A percentile compares a stretch with the other conserved stretches of the same genome.
Conservation (phyloP, 2,888 invertebrate genomes). For the Odontocerum albicorne region DNA sequence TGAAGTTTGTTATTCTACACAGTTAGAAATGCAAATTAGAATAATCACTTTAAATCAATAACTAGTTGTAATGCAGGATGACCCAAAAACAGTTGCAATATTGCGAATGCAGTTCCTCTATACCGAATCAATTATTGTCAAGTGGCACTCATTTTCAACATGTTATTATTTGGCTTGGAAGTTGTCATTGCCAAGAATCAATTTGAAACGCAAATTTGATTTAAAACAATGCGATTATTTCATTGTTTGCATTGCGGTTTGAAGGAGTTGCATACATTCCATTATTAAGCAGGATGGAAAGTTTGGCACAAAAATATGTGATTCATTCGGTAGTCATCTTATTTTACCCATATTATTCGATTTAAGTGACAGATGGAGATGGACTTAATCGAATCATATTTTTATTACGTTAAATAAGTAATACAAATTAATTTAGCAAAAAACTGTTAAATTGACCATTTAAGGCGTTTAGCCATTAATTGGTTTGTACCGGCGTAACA, state of each 20-base stretch:
- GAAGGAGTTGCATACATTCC: constrained; percentile 2
- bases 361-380: too few species aligned
- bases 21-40: too few species aligned
- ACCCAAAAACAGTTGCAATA: constrained; percentile 4
- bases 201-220: constrained; percentile 7
- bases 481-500: too few species aligned
- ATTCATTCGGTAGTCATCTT: background rate
- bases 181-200: background rate
- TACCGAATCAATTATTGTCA: background rate
- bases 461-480: too few species aligned
- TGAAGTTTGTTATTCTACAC: too few species aligned
- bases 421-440: too few species aligned
- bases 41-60: too few species aligned
- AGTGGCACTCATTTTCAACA: background rate
- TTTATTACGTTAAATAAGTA: too few species aligned
- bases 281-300: constrained; percentile 5
- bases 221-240: constrained; percentile 4
- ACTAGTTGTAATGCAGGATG: too few species aligned
- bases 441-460: too few species aligned
- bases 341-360: too few species aligned
- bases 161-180: constrained; percentile 2
- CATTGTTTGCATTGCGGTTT: constrained; percentile 8
- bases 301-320: background rate
- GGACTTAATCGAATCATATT: too few species aligned
- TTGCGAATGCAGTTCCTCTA: background rate